Conservation (phyloP, 1,140 invertebrate genomes). For the Drosophila quadrilineata region DNA sequence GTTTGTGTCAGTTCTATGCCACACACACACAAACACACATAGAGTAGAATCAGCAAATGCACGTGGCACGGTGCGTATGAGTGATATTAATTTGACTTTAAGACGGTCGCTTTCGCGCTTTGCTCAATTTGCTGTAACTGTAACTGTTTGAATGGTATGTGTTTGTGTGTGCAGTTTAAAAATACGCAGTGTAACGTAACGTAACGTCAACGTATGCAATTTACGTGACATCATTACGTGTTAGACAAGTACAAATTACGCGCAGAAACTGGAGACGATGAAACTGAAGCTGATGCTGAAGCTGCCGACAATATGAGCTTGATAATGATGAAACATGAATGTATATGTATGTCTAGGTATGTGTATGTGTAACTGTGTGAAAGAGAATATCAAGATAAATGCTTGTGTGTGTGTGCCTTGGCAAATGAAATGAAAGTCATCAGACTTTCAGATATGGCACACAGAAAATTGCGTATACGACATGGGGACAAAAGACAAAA, state of each 20-base stretch:
- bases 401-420: conserved; percentile 14
- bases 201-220: conserved; percentile 77
- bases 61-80: conserved; percentile 54
- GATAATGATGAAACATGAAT: conserved; percentile 75
- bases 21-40: conserved; percentile 11
- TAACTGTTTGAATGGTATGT: too few relatives aligned
- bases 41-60: conserved; percentile 22
- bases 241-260: conserved; percentile 80
- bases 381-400: conserved; percentile 70
- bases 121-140: conserved; percentile 47
- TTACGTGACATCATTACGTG: conserved; percentile 80
- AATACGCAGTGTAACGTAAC: conserved; percentile 70
- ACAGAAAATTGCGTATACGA: conserved; percentile 67
- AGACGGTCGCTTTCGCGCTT: conserved; percentile 37
- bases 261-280: conserved; percentile 7
- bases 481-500: conserved; percentile 62
- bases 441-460: conserved; percentile 58
- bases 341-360: too few relatives aligned
- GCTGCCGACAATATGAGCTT: conserved; percentile 74
- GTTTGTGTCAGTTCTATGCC: conserved; percentile 17
- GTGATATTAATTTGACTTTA: conserved; percentile 79
- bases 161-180: conserved; percentile 40
- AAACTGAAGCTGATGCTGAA: conserved; percentile 18
- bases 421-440: conserved; percentile 75
- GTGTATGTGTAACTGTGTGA: conserved; percentile 24